Base-by-base conservation (phyloP, 2,888 invertebrate species). In the Priocnemis perturbator region DNA sequence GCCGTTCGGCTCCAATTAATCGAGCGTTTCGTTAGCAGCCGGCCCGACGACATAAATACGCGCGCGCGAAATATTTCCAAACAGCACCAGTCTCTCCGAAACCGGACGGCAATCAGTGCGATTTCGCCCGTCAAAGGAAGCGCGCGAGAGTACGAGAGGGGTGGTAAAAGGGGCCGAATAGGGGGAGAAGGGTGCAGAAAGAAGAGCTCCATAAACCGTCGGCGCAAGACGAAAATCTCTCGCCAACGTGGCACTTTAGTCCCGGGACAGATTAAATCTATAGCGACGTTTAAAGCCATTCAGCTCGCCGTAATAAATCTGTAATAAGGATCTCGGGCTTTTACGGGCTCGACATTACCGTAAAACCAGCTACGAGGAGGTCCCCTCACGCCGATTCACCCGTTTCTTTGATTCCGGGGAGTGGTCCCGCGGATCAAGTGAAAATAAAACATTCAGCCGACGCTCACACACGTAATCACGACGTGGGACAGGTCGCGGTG, bases 401-500 rank as follows among this genome's bases (percentile, higher is more conserved):
- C 37, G 11, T 37, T 37, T 37, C 7, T 37, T 37, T 37, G 37
- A 37, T 37, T 37, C 37, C 37, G 37, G 14, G 7, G 37, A 37
- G 37, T 37, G 37, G 37, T 37, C 59, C 59, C 59, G 20, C 45
- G 61, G 50, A 56, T 59, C 47, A 20, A 20, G 66, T 44, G 63
- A 59, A 68, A 66, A 71, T 71, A 67, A 64, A 69, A 69, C 64
- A 57, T 67, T 50, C 52, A 67, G 5, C n/a, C 15, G 59, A 53
- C 14, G n/a, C 19, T 19, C 17, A 37, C 37, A 37, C 37, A 19
- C 50, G 50, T 50, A 50, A 50, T 19, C 50, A 19, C 50, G 21
- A 57, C n/a, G 48, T 53, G 19, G 50, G 50, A 50, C 17, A 17
- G 50, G 19, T 17, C 5, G 50, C n/a, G 50, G 3, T 15, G 11